These are phyloP conservation scores for Cottoperca gobio DNA, from an alignment of 2,797 vertebrate species.

Conservation along the genomic window DNA sequence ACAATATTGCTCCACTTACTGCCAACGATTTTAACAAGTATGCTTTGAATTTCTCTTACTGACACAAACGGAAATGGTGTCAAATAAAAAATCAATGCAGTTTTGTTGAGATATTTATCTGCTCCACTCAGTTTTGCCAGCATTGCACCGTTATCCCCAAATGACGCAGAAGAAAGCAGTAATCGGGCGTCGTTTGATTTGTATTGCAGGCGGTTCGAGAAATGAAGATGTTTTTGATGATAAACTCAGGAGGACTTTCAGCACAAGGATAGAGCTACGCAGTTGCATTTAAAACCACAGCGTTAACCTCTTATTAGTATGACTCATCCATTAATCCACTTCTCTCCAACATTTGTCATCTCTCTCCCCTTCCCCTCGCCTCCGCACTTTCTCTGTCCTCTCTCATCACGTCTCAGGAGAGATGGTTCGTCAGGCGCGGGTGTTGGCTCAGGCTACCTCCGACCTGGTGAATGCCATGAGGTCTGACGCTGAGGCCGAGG, in stretches of 20 bases:
- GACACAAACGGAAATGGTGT: constrained; percentile 2
- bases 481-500: constrained; percentile 95
- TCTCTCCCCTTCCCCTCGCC: neutral
- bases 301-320: neutral
- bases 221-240: neutral
- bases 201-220: too few species aligned
- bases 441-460: constrained; percentile 95
- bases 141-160: neutral
- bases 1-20: neutral
- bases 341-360: neutral
- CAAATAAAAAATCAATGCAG: constrained; percentile 5
- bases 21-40: neutral
- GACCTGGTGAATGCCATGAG: constrained; percentile 98
- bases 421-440: constrained; percentile 97
- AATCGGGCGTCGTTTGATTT: neutral
- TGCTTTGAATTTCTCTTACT: neutral
- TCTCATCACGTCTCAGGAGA: constrained; percentile 84
- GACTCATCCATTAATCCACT: constrained; percentile 6
- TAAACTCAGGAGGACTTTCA: neutral
- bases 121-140: neutral
- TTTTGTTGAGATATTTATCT: constrained; percentile 20
- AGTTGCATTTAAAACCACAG: neutral
- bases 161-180: neutral
- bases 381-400: neutral
- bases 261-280: neutral